Base-by-base conservation (phyloP, 2,888 invertebrate species). In the Cantharis flavilabris region DNA sequence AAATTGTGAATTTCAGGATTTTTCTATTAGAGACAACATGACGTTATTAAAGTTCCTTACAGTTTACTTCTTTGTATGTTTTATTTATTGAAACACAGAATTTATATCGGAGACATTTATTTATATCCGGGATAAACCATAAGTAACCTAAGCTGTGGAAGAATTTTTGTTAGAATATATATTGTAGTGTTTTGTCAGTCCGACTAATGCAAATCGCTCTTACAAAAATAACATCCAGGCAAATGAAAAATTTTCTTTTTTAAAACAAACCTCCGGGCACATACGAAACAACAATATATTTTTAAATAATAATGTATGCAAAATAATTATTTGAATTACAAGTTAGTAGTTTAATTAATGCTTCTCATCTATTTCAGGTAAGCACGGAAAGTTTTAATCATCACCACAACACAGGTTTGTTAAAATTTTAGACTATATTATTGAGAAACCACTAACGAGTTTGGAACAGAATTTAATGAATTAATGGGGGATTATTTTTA, bases 1-100 rank as follows among this genome's bases (percentile, higher is more conserved):
- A 72, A 79, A 79, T 76, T 76, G 73, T 76, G 76, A 78, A 76
- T 76, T 76, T 73, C 71, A 71, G 63, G 72, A 73, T 78, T 73
- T 73, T 76, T 78, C 67, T 33, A n/a, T 49, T 49, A 49, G 49
- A 49, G 49, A 49, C 49, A 49, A n/a, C 49, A 5, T n/a, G 49
- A 49, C n/a, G n/a, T n/a, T 49, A 49, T 49, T 49, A 49, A 49
- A 49, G 7, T 49, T n/a, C n/a, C n/a, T 49, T 49, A 49, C n/a
- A n/a, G 49, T 49, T n/a, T 49, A 49, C 49, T n/a, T 64, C 64
- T 18, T 11, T 20, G 10, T 3, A 64, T 16, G 63, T 10, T 63
- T 63, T 63, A 63, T 63, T 33, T n/a, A 49, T 49, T 49, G n/a
- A 49, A 49, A n/a, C n/a, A 49, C n/a, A 3, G 7, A 49, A 49